These are phyloP conservation scores for Alosa alosa DNA, from an alignment of 2,113 vertebrate species.

Conservation along the genomic window DNA sequence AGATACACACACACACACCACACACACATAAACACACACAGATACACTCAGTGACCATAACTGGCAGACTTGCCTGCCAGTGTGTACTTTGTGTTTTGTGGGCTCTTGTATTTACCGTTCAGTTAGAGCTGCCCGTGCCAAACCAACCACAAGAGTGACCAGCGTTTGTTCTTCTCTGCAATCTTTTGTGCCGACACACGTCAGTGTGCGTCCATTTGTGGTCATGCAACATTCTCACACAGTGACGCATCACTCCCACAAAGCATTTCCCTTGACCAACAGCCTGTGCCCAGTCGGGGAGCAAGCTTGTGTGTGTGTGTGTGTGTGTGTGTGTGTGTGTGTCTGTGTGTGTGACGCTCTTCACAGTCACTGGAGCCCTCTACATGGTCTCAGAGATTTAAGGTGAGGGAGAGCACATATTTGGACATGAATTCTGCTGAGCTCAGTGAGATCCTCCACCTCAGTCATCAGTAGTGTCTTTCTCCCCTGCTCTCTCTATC, in stretches of 20 bases:
- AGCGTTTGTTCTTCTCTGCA: conserved; percentile 29
- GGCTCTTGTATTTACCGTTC: background rate
- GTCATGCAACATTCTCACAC: conserved; percentile 31
- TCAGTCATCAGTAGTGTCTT: background rate
- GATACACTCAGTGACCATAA: background rate
- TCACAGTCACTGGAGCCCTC: background rate
- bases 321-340: background rate
- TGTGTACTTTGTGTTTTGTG: conserved; percentile 17
- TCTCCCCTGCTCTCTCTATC: background rate
- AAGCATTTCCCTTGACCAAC: conserved; percentile 6
- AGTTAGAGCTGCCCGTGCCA: background rate
- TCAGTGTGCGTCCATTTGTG: conserved; percentile 27
- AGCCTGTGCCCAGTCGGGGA: background rate
- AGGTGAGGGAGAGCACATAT: background rate
- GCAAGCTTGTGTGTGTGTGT: background rate
- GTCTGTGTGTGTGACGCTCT: background rate
- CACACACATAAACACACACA: background rate
- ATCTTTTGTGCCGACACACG: conserved; percentile 15
- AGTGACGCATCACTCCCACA: background rate
- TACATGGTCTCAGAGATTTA: background rate
- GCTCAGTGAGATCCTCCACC: background rate
- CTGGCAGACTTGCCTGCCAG: background rate
- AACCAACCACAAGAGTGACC: conserved; percentile 30
- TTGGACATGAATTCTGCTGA: background rate
- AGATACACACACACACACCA: background rate